phyloP scores from a whole-genome alignment of 2,888 invertebrate species.

The Lysandra bellargus region DNA sequence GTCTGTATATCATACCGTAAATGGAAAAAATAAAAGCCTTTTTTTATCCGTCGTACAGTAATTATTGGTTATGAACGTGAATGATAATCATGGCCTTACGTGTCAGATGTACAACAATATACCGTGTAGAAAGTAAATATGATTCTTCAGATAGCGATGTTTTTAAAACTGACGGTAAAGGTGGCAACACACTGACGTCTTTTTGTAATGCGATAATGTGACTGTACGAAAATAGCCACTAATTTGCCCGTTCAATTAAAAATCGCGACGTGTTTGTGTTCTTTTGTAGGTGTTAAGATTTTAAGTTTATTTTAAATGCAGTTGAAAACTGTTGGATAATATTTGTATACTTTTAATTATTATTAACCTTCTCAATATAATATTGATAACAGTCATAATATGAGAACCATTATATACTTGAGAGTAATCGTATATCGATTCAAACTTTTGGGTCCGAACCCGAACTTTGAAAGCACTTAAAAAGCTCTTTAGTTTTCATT shows the following conservation, averaged over 20 bases:
- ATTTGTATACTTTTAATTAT: neutral
- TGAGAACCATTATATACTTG: neutral
- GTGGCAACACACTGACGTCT: neutral
- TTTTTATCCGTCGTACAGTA: neutral
- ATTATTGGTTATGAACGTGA: constrained; percentile 25
- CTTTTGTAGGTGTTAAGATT: neutral
- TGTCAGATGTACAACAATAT: constrained; percentile 20
- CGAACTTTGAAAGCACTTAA: neutral
- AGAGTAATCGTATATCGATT: neutral
- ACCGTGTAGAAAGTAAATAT: constrained; percentile 30
- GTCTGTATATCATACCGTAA: no score
- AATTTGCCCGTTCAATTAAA: neutral
- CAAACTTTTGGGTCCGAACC: neutral
- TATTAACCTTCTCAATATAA: neutral
- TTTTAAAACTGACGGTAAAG: constrained; percentile 9
- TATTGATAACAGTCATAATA: neutral
- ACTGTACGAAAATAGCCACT: neutral
- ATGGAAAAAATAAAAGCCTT: no score
- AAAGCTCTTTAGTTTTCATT: neutral
- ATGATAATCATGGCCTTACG: constrained; percentile 26
- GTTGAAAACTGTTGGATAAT: neutral
- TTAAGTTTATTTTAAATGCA: neutral
- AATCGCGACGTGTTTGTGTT: neutral
- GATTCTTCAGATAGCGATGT: constrained; percentile 28
- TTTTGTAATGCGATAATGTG: neutral